Evolutionary conservation across 2,113 vertebrate genomes (phyloP).

Genomic region (Phocoena phocoena): DNA sequence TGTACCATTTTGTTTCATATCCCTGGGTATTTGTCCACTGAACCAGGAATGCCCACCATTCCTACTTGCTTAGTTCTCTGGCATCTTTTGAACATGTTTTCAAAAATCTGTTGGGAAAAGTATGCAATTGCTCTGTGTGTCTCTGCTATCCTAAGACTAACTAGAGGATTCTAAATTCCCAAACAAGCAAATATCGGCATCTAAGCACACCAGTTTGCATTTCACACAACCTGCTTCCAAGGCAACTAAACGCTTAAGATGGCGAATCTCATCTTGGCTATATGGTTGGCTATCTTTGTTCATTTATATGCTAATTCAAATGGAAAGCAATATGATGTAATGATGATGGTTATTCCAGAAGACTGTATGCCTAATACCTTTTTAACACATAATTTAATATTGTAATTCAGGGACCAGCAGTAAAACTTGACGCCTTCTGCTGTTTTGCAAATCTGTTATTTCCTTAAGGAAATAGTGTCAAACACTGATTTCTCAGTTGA

Average conservation of each 20-base stretch:
- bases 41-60: background rate
- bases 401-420: constrained; percentile 75
- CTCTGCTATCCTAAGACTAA: constrained; percentile 17
- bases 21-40: background rate
- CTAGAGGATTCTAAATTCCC: constrained; percentile 42
- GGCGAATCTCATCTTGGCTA: background rate
- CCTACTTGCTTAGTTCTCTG: background rate
- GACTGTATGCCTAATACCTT: constrained; percentile 75
- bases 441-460: constrained; percentile 77
- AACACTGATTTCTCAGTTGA: constrained; percentile 61
- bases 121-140: background rate
- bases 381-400: constrained; percentile 85
- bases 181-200: constrained; percentile 33
- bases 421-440: constrained; percentile 68
- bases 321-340: constrained; percentile 66
- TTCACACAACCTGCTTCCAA: constrained; percentile 64
- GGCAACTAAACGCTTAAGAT: constrained; percentile 56
- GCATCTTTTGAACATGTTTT: constrained; percentile 12
- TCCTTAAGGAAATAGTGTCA: constrained; percentile 68
- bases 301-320: constrained; percentile 85
- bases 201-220: background rate
- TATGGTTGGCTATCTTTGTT: constrained; percentile 72
- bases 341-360: constrained; percentile 67
- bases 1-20: background rate
- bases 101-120: background rate